A percentile compares a stretch with the other conserved stretches of the same genome.
These are phyloP conservation scores for Eretmochelys imbricata DNA, from an alignment of 2,113 vertebrate genomes.

Conservation along the genomic window DNA sequence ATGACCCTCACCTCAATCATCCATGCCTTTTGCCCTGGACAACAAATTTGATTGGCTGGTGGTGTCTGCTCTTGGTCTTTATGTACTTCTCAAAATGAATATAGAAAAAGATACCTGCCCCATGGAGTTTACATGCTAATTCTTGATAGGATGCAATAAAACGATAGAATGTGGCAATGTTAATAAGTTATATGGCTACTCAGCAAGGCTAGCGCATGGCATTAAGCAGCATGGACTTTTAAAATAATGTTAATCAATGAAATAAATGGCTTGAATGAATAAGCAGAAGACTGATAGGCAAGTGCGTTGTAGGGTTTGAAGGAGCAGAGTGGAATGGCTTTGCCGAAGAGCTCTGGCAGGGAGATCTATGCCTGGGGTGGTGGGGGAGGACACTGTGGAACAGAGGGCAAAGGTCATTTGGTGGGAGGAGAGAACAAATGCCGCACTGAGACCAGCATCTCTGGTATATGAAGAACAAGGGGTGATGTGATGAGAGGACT, in stretches of 20 bases:
- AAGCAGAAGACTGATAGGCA: background rate
- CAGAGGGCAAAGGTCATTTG: rapidly evolving
- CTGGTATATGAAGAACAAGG: background rate
- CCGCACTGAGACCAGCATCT: background rate
- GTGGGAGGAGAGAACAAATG: background rate
- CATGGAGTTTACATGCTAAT: background rate
- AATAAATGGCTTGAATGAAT: background rate
- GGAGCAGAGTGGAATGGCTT: background rate
- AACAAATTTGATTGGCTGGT: slow-evolving; percentile 39
- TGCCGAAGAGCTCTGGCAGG: background rate
- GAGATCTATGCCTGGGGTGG: background rate
- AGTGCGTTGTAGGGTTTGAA: background rate
- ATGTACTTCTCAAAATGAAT: slow-evolving; percentile 47
- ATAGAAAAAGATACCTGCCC: background rate
- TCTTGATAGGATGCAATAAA: background rate
- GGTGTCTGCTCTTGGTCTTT: slow-evolving; percentile 49
- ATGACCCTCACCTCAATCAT: slow-evolving; percentile 36
- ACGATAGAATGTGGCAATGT: background rate
- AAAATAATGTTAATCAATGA: background rate
- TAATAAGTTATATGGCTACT: background rate
- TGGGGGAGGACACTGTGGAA: rapidly evolving
- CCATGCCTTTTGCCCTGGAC: slow-evolving; percentile 43
- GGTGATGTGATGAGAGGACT: rapidly evolving
- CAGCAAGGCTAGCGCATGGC: no score
- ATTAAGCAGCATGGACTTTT: background rate